These are phyloP conservation scores for Atherinosoma microstoma DNA, from an alignment of 2,797 vertebrate species.

Conservation along the genomic window DNA sequence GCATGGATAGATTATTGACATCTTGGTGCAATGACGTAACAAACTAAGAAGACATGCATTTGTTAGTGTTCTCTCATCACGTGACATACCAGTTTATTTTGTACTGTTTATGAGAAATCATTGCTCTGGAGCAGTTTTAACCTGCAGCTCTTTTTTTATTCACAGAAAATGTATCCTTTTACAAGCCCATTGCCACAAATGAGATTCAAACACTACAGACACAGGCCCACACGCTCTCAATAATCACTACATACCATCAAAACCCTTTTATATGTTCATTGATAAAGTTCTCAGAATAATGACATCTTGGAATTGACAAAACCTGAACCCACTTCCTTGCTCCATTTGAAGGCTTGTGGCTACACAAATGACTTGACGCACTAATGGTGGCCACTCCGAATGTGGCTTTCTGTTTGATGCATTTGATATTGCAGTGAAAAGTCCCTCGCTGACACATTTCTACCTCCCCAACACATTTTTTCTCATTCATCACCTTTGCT, in stretches of 20 bases:
- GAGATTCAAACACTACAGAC: not conserved
- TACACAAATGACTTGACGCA: conserved; percentile 17
- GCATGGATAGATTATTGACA: conserved; percentile 12
- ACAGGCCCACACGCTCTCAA: not conserved
- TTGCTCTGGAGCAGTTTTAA: not conserved
- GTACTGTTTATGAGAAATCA: conserved; percentile 21
- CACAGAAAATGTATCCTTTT: not conserved
- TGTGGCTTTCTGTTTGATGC: conserved; percentile 27
- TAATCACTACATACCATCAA: conserved; percentile 1
- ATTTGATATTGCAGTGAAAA: conserved; percentile 19
- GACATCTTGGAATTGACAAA: conserved; percentile 1
- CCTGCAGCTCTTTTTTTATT: not conserved
- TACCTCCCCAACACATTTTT: conserved; percentile 23
- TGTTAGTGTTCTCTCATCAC: conserved; percentile 24
- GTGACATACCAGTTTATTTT: conserved; percentile 34
- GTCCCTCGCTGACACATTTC: conserved; percentile 25
- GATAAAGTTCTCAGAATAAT: conserved; percentile 25
- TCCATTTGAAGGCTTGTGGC: conserved; percentile 40
- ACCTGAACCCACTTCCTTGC: conserved; percentile 41
- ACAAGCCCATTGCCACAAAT: not conserved
- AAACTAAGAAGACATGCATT: conserved; percentile 29
- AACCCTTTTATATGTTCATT: not conserved
- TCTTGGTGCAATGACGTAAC: conserved; percentile 44
- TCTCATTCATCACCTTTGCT: conserved; percentile 18
- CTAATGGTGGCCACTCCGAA: not conserved